Conservation (phyloP, 2,113 vertebrate genomes). For the Acinonyx jubatus region DNA sequence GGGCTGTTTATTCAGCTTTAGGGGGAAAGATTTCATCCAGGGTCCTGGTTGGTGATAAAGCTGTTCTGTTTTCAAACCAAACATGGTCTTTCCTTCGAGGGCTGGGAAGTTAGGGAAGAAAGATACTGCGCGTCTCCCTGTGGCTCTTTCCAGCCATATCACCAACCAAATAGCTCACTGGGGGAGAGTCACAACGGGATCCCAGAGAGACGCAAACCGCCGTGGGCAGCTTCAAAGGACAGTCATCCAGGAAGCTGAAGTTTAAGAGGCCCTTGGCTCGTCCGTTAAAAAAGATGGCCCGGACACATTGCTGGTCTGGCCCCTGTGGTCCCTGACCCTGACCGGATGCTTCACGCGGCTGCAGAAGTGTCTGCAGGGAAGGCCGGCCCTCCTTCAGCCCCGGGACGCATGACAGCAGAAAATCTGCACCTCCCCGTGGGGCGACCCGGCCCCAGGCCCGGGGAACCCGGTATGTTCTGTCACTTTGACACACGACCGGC, state of each 20-base stretch:
- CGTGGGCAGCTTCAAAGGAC: neutral
- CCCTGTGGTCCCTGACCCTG: neutral
- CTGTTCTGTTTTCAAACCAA: conserved; percentile 70
- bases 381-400: neutral
- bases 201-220: neutral
- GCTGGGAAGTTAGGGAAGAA: conserved; percentile 27
- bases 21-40: conserved; percentile 24
- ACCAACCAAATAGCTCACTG: neutral
- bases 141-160: conserved; percentile 37
- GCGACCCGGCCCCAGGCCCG: neutral
- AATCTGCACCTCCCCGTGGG: fast-evolving
- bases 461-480: neutral
- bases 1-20: conserved; percentile 64
- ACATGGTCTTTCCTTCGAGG: conserved; percentile 30
- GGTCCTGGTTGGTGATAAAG: conserved; percentile 71
- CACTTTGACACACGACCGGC: neutral
- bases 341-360: fast-evolving
- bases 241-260: neutral
- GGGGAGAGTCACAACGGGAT: neutral
- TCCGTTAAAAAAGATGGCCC: neutral
- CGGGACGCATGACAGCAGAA: neutral
- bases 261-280: neutral
- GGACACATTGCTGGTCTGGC: fast-evolving
- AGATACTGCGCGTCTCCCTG: neutral
- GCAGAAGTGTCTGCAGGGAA: too few species aligned